Base-by-base conservation (phyloP, 2,113 vertebrate species). In the Mola mola region DNA sequence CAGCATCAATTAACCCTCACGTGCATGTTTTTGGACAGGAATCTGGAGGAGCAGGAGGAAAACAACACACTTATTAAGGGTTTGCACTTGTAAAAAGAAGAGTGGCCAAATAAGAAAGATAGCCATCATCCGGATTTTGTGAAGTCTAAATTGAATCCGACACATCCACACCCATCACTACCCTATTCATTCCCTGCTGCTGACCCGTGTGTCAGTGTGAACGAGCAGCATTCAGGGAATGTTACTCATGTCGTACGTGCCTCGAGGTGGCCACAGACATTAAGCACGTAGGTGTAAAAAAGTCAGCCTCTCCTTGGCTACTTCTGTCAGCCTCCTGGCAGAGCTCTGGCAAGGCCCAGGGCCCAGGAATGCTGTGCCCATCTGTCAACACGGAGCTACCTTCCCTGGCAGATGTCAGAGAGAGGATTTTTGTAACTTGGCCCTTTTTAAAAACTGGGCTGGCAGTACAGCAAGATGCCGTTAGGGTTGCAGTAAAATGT, bases 231-330 rank as follows among this genome's bases (percentile, higher is more conserved):
- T 89, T 85, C 86, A 70, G 68, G 75, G 85, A 82, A 81, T 66
- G 78, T 71, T 72, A 72, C 57, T 79, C 80, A 86, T 85, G 83
- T 69, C 15, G 84, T 88, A 89, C 87, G 85, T 91, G 91, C 89
- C 78, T 90, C 52, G 53, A 82, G 84, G 88, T 83, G 79, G 80
- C 87, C 81, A 78, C 87, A 92, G 87, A 91, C 88, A 92, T 90
- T 47, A 88, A 90, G 82, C 91, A 91, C 79, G 81, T 89, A 90
- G 89, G 87, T 92, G 91, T 79, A 85, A 92, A 92, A 75, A 89
- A 92, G 65, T 76, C 72, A 78, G 79, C 60, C 66, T 72, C 74
- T 85, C 55, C 72, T 52, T 66, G 64, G 78, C 79, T 80, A 40
- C 80, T 29, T 78, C 65, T 71, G 57, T 78, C 73, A 79, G 52